Base-by-base conservation (phyloP, 2,888 invertebrate genomes). In the Globia sparganii region DNA sequence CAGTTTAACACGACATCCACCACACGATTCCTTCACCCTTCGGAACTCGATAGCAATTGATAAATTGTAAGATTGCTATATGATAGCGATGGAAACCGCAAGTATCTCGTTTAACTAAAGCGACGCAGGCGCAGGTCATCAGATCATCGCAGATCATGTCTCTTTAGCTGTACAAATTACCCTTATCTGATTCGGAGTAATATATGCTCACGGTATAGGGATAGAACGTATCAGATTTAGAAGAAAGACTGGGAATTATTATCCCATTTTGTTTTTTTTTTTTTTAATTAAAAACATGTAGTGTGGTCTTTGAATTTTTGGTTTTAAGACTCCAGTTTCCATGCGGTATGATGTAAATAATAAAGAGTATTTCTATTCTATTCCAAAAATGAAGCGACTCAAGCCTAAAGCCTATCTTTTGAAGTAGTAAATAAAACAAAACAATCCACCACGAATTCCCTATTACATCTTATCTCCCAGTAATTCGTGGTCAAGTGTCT, bases 111-210 rank as follows among this genome's bases (percentile, higher is more conserved):
- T 77, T 46, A 66, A 76, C 77, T 65, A 68, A 72, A 59, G 65
- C 78, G 67, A 71, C 75, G 58, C 76, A 75, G 64, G 71, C 80
- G 77, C 77, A 84, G 89, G 88, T 88, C 86, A 88, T 83, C 89
- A 77, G 78, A 75, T 74, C 75, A 81, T 78, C 84, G 65, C 40
- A 67, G 77, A 79, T 76, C 77, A 79, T 82, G 81, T 86, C 80
- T 79, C 75, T 87, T 34, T 72, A 73, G 72, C 80, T 53, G 81
- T 81, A 84, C 84, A 85, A 87, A 87, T 87, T 88, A 80, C 59
- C 65, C 56, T 81, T 87, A 89, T 88, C 87, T 90, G 85, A 89
- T 89, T n/a, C 6, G 43, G 49, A 68, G 66, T 73, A 65, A 73
- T 72, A 49, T 74, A 66, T 53, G 43, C 72, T 73, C 70, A 67